These are phyloP conservation scores for Oophaga pumilio DNA, from an alignment of 2,113 vertebrate species.

Conservation along the genomic window DNA sequence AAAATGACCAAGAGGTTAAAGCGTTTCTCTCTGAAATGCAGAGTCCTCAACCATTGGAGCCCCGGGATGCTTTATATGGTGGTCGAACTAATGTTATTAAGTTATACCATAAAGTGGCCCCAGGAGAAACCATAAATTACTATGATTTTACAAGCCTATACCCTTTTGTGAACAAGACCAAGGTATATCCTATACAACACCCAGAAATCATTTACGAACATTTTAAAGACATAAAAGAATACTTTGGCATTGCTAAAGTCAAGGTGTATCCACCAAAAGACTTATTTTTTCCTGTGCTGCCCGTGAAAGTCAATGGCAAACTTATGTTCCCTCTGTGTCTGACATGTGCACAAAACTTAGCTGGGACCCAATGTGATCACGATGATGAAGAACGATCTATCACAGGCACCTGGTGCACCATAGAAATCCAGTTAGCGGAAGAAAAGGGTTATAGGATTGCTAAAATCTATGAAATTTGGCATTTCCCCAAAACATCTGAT, in stretches of 20 bases:
- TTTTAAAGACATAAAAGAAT: neutral
- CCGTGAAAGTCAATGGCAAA: slow-evolving; percentile 4
- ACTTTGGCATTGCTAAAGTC: slow-evolving; percentile 19
- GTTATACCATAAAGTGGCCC: neutral
- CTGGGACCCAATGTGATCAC: neutral
- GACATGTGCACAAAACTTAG: neutral
- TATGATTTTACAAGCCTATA: slow-evolving; percentile 32
- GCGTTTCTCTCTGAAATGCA: slow-evolving; percentile 9
- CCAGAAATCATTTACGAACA: neutral
- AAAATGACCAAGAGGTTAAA: neutral
- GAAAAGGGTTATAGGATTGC: neutral
- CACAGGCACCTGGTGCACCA: neutral
- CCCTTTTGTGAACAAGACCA: slow-evolving; percentile 25
- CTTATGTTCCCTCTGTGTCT: neutral
- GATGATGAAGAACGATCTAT: neutral
- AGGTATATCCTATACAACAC: neutral
- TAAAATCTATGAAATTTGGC: slow-evolving; percentile 14
- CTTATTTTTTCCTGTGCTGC: slow-evolving; percentile 15
- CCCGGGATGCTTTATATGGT: neutral
- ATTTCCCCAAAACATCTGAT: neutral
- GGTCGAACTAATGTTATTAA: too few species aligned
- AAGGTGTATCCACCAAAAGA: neutral
- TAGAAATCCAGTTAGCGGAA: neutral
- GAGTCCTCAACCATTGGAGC: neutral
- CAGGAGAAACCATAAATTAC: neutral